Base-by-base conservation (phyloP, 30 jellyfish, hydroid and myxozoan genomes). In the Rhopilema esculentum region DNA sequence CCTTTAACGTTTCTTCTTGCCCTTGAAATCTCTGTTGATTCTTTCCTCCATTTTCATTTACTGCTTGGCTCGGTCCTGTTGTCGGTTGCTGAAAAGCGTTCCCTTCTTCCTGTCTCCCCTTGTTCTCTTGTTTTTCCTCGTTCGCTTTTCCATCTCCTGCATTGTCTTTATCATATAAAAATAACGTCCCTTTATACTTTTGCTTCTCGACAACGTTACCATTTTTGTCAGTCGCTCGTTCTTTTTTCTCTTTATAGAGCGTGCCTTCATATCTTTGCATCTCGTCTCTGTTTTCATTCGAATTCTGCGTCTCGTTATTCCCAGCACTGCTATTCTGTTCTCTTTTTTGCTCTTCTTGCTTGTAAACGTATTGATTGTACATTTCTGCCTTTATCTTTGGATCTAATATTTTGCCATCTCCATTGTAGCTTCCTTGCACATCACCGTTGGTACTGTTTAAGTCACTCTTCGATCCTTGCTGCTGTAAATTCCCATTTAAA, bases 201-300 rank as follows among this genome's bases (percentile, higher is more conserved):
- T 83, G 92, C 62, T 83, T 83, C 66, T 71, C 92, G 21, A 83
- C 50, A 50, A 83, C 64, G 31, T 83, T 83, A 1, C 92, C 92
- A 27, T 31, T 29, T 23, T 64, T 70, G 64, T 83, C 92, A 4
- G 78, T 83, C 16, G 80, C 22, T 48, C 73, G 52, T 27, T 70
- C 92, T 16, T 83, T 64, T 30, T 70, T 23, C 2, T 83, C 92
- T 48, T 83, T 83, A 53, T 83, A 83, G 16, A 83, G 73, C 29
- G 92, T 83, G 21, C 92, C 92, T 31, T 83, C 92, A 48, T 83
- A 83, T 29, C 86, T 49, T 52, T 69, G 63, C 86, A 83, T 71
- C 25, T 75, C 53, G 0, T 52, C 78, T 27, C 72, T 70, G 64
- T 73, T 83, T 17, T 82, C 84, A 16, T 33, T 71, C 1, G 26